Percentiles rank a stretch among this genome's conserved stretches.
These are phyloP conservation scores for Achlya flavicornis DNA, from an alignment of 2,888 invertebrate species.

Conservation along the genomic window DNA sequence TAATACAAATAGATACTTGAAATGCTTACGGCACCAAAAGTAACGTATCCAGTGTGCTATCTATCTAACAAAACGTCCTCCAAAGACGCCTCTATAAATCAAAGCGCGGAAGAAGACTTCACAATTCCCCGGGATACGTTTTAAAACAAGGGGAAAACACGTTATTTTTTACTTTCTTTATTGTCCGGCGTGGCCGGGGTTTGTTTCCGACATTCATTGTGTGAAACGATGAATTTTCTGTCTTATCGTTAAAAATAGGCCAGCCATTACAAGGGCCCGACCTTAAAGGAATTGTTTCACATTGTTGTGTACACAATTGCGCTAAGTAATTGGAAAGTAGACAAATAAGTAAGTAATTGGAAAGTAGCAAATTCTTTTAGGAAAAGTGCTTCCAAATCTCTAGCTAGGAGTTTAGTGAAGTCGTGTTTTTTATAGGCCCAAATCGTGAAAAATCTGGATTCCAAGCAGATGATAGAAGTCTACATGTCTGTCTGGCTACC, in stretches of 20 bases:
- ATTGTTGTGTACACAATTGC: conserved; percentile 6
- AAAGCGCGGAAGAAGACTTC: conserved; percentile 24
- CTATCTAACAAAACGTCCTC: conserved; percentile 8
- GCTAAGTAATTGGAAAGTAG: not conserved
- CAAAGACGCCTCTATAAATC: conserved; percentile 21
- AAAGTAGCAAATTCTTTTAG: not conserved
- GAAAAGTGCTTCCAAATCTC: too few species aligned
- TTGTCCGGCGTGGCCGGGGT: conserved; percentile 26
- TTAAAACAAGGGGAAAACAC: conserved; percentile 41
- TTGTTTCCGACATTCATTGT: conserved; percentile 42
- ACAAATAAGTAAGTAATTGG: not conserved
- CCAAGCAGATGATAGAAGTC: too few species aligned
- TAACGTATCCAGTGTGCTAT: not conserved
- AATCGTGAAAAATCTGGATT: too few species aligned
- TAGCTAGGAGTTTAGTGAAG: too few species aligned
- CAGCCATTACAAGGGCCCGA: conserved; percentile 4
- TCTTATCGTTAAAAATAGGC: conserved; percentile 23
- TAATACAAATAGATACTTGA: not conserved
- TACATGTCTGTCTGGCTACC: too few species aligned
- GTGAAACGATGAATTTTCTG: conserved; percentile 25
- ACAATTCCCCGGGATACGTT: conserved; percentile 29
- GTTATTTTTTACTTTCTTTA: conserved; percentile 37
- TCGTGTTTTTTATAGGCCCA: not conserved
- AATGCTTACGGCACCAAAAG: not conserved
- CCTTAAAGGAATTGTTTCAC: not conserved